Evolutionary conservation across 2,797 vertebrate species (phyloP), one percentile per base, ranked within the genome.

Genomic region (Chelidonichthys spinosus): DNA sequence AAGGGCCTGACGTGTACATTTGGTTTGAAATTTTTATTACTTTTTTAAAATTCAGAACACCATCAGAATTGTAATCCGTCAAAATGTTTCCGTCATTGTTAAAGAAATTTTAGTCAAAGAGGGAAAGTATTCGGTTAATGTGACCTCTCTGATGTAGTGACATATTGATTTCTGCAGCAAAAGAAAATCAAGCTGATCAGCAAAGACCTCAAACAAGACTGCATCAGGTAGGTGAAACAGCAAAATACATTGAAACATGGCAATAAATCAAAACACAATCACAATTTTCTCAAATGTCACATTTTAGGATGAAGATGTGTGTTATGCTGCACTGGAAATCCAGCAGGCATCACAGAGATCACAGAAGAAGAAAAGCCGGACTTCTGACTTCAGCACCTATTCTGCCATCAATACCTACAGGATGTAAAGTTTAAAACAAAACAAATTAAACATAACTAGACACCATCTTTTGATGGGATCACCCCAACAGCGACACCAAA

Each of bases 281-380:
- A 0, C 6, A 0, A 42, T 66, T 66, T 11, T 55, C n/a, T 37
- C n/a, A 72, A 18, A 39, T 81, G 4, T 81, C 2, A 25, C 11
- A 76, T 65, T 15, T 61, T 50, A 86, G 88, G 79, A 63, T 60
- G 87, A 87, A 71, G 79, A 90, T 2, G 66, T 91, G 67, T 87
- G 81, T 67, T 90, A 89, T 9, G 79, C 84, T 52, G 66, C 79
- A 1, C 37, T 90, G 60, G 56, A 87, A 47, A 78, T 84, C 54
- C 54, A 1, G 25, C 77, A 69, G 4, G 0, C 59, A 4, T 80
- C 86, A 63, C 64, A 77, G 8, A 78, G 77, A 75, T 46, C 77
- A 44, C 75, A 73, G 62, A 75, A 50, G 76, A 83, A 68, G 59
- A 63, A 36, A 33, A 49, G 1, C 2, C 39, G 70, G 56, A 49